Percentiles rank a stretch among this genome's conserved stretches.
Conservation (phyloP, 2,888 invertebrate genomes). For the Perithous albicinctus region DNA sequence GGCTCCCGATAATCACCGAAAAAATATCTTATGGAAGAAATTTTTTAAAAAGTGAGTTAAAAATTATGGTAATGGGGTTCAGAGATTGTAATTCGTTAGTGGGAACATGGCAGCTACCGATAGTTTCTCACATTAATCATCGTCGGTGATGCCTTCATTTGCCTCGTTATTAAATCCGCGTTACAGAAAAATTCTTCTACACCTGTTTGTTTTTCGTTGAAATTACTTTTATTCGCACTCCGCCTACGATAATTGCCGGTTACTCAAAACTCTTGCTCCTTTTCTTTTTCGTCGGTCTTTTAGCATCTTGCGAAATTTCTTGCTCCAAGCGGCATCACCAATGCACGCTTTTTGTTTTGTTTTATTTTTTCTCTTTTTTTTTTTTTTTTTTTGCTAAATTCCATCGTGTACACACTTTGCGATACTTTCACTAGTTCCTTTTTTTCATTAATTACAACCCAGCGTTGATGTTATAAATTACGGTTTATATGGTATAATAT, state of each 20-base stretch:
- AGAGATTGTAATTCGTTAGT: background rate
- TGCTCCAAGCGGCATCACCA: slow-evolving; percentile 12
- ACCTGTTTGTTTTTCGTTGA: slow-evolving; percentile 10
- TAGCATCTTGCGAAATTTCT: slow-evolving; percentile 22
- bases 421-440: slow-evolving; percentile 55
- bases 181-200: background rate
- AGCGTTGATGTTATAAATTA: slow-evolving; percentile 65
- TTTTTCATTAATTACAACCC: slow-evolving; percentile 64
- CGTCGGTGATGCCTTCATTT: slow-evolving; percentile 29
- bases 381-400: slow-evolving; percentile 41
- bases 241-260: background rate
- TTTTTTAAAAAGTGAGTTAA: background rate
- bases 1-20: too few relatives aligned
- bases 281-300: background rate
- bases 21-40: background rate
- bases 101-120: background rate
- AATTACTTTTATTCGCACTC: background rate
- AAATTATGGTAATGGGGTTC: background rate
- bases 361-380: too few relatives aligned
- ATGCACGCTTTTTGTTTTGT: too few relatives aligned
- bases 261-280: slow-evolving; percentile 19
- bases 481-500: slow-evolving; percentile 18
- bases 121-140: slow-evolving; percentile 15
- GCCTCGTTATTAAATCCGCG: slow-evolving; percentile 22
- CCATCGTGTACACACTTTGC: slow-evolving; percentile 51